These are phyloP conservation scores for Holacanthus passer DNA, from an alignment of 2,113 vertebrate species.

Conservation along the genomic window DNA sequence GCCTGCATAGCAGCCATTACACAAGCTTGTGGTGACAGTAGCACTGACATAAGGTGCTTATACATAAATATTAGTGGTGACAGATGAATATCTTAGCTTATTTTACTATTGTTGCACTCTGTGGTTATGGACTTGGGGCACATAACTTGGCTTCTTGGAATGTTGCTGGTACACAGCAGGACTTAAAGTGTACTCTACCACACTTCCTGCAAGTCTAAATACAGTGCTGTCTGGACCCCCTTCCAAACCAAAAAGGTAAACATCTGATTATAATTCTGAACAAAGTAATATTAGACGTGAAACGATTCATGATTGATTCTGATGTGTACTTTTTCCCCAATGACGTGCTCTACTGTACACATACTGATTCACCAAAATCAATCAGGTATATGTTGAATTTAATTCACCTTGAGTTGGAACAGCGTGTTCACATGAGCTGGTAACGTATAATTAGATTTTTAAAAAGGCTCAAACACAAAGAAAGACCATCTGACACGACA, in stretches of 20 bases:
- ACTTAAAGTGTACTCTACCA: background rate
- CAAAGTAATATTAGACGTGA: background rate
- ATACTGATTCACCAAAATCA: slow-evolving; percentile 41
- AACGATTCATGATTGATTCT: background rate
- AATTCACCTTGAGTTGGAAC: slow-evolving; percentile 60
- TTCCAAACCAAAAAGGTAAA: background rate
- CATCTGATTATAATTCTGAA: background rate
- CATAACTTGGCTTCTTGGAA: slow-evolving; percentile 6
- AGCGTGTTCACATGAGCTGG: slow-evolving; percentile 60
- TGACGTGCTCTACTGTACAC: slow-evolving; percentile 4
- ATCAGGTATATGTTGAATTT: slow-evolving; percentile 55
- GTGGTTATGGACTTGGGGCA: background rate
- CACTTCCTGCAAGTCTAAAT: background rate
- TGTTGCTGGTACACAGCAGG: background rate
- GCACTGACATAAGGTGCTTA: slow-evolving; percentile 22
- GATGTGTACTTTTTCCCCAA: background rate
- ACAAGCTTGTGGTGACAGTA: slow-evolving; percentile 37
- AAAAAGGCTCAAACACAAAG: slow-evolving; percentile 61
- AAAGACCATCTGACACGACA: slow-evolving; percentile 73
- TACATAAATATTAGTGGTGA: slow-evolving; percentile 34
- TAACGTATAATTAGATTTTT: slow-evolving; percentile 63
- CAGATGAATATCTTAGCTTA: slow-evolving; percentile 47
- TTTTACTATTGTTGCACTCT: slow-evolving; percentile 13
- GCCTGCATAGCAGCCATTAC: slow-evolving; percentile 21
- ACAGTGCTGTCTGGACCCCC: background rate